Evolutionary conservation across 2,113 vertebrate species (phyloP).

Genomic region (Clarias batrachus): DNA sequence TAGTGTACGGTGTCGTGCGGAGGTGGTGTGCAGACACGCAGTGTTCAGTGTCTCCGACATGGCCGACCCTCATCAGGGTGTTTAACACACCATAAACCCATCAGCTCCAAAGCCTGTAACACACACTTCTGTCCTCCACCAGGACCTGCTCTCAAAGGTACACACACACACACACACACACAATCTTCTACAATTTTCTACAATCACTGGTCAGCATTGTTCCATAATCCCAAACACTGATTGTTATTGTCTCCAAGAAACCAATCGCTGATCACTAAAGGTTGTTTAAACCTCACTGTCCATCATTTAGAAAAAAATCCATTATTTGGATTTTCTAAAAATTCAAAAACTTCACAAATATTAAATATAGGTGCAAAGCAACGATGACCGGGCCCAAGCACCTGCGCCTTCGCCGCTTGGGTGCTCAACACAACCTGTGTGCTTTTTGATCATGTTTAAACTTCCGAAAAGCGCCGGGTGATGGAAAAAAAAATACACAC

Average conservation of each 20-base stretch:
- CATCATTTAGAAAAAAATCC: not conserved
- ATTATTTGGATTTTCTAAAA: no score
- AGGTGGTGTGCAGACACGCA: conserved; percentile 88
- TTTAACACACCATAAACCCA: conserved; percentile 81
- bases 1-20: conserved; percentile 96
- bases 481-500: no score
- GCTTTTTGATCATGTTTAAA: no score
- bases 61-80: conserved; percentile 82
- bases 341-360: no score
- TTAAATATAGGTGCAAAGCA: no score
- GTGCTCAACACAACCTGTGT: no score
- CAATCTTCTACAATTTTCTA: not conserved
- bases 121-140: conserved; percentile 88
- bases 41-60: conserved; percentile 84
- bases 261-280: not conserved
- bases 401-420: no score
- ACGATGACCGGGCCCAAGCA: no score
- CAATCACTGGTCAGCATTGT: not conserved
- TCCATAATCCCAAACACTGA: not conserved
- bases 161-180: not conserved
- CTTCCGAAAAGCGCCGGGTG: no score
- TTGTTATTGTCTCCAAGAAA: not conserved
- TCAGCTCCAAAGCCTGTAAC: conserved; percentile 85
- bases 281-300: no score
- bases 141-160: conserved; percentile 42